Percentiles rank a stretch among this genome's conserved stretches.
Conservation (phyloP, 2,797 vertebrate genomes). For the Liparis tanakae region DNA sequence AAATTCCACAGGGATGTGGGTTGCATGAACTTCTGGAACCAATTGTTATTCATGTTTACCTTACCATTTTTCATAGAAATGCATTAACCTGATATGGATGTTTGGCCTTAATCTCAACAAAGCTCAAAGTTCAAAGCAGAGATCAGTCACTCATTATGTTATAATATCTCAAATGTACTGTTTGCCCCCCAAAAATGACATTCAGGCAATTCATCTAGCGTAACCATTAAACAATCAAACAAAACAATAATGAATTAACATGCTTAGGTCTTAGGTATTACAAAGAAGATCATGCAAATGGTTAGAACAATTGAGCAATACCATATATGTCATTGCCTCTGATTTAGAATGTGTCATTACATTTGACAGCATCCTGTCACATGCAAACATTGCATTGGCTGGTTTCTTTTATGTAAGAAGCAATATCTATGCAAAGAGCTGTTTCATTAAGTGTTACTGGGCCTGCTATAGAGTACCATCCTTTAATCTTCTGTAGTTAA, state of each 20-base stretch:
- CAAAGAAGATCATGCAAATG: slow-evolving; percentile 18
- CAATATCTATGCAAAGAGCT: slow-evolving; percentile 69
- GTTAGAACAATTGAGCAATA: slow-evolving; percentile 36
- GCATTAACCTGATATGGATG: slow-evolving; percentile 3
- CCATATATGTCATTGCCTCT: slow-evolving; percentile 34
- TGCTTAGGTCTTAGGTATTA: slow-evolving; percentile 12
- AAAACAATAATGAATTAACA: slow-evolving; percentile 20
- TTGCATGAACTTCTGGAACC: slow-evolving; percentile 23
- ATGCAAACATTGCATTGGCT: slow-evolving; percentile 45
- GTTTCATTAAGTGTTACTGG: slow-evolving; percentile 62
- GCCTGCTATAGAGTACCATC: slow-evolving; percentile 41
- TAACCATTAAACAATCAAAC: slow-evolving; percentile 4
- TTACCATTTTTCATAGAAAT: slow-evolving; percentile 15
- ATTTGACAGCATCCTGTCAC: slow-evolving; percentile 58
- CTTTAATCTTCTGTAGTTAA: slow-evolving; percentile 68
- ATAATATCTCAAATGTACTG: background rate
- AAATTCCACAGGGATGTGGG: slow-evolving; percentile 30
- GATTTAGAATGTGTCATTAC: slow-evolving; percentile 55
- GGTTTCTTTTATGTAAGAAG: slow-evolving; percentile 58
- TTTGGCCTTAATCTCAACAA: slow-evolving; percentile 11
- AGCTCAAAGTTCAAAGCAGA: background rate
- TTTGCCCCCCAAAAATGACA: background rate
- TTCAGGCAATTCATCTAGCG: background rate
- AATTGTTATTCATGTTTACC: slow-evolving; percentile 13
- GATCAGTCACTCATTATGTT: background rate